A percentile compares a stretch with the other conserved stretches of the same genome.
Evolutionary conservation across 2,888 invertebrate genomes (phyloP).

Genomic region (Siphlonurus alternatus): DNA sequence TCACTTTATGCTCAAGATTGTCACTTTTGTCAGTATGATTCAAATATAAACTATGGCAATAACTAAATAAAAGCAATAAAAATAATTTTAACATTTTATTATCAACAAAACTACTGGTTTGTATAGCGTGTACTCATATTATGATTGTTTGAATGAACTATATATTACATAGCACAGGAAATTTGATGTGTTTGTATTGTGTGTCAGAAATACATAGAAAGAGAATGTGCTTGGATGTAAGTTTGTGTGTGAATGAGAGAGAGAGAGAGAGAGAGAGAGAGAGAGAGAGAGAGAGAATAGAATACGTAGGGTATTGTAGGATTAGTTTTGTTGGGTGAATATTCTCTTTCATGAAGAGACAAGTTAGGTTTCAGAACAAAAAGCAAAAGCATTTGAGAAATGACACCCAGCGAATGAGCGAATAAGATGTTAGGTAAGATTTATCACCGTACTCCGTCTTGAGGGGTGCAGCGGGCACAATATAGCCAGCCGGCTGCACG

Average conservation of each 20-base stretch:
- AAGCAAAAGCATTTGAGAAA: background rate
- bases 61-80: too few species aligned
- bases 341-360: background rate
- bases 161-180: too few species aligned
- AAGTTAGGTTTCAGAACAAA: background rate
- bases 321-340: background rate
- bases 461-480: background rate
- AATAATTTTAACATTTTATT: too few species aligned
- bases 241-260: background rate
- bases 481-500: background rate
- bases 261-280: background rate
- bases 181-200: too few species aligned
- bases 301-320: background rate
- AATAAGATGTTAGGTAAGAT: background rate
- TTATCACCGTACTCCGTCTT: background rate
- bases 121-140: too few species aligned
- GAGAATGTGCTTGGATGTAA: background rate
- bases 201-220: too few species aligned
- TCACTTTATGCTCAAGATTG: too few species aligned
- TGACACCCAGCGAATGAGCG: background rate
- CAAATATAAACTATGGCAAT: too few species aligned
- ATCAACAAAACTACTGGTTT: too few species aligned
- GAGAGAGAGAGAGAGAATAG: background rate
- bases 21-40: too few species aligned
- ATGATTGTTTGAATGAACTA: too few species aligned